phyloP scores from a whole-genome alignment of 2,888 invertebrate species.

The Chloroclysta siterata region DNA sequence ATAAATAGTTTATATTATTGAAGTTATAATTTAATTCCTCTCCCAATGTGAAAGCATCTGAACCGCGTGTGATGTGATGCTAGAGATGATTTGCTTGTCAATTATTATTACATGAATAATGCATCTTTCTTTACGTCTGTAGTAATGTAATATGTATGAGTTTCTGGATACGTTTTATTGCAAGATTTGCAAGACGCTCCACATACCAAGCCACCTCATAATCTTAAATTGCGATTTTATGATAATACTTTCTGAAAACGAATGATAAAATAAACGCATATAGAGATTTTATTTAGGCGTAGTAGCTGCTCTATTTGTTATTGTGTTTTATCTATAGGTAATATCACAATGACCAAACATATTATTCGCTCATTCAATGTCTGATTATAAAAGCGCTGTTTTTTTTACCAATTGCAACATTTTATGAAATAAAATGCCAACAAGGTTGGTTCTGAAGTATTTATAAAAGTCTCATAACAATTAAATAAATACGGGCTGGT shows the following conservation, averaged over 20 bases:
- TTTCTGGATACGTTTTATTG: constrained; percentile 15
- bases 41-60: constrained; percentile 14
- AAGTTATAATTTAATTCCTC: constrained; percentile 1
- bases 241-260: constrained; percentile 11
- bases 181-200: constrained; percentile 10
- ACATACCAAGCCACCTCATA: constrained; percentile 5
- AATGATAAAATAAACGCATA: constrained; percentile 2
- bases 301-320: no score
- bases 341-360: not conserved
- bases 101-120: constrained; percentile 22
- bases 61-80: constrained; percentile 12
- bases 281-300: no score
- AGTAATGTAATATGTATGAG: constrained; percentile 17
- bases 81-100: constrained; percentile 22
- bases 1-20: no score
- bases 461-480: no score
- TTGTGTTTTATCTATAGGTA: no score
- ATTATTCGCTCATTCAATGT: not conserved
- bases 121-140: constrained; percentile 6
- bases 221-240: constrained; percentile 13
- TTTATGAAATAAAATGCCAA: no score
- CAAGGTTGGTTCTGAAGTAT: no score
- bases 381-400: not conserved
- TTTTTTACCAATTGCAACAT: no score
- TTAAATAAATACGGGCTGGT: no score